These are phyloP conservation scores for Drosophila mimetica DNA, from an alignment of 2,888 invertebrate species.

Conservation along the genomic window DNA sequence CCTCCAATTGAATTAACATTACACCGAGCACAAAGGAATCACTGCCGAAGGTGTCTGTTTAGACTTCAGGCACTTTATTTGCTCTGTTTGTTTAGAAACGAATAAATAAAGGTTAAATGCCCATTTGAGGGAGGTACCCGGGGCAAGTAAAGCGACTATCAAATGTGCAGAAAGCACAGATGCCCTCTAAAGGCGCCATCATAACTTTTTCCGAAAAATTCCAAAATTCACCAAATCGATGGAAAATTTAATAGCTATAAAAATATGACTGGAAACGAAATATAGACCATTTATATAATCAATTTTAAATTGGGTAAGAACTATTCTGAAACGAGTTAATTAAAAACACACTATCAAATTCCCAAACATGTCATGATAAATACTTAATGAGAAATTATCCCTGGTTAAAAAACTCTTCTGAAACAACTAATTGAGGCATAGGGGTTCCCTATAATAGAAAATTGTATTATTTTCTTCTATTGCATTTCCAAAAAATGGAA, in stretches of 20 bases:
- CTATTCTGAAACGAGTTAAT: too few relatives aligned
- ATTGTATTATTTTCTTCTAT: not conserved
- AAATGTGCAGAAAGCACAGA: conserved; percentile 5
- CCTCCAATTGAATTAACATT: conserved; percentile 66
- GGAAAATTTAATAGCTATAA: not conserved
- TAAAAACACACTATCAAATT: not conserved
- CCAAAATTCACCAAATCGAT: not conserved
- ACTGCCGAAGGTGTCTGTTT: conserved; percentile 16
- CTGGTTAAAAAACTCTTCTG: not conserved
- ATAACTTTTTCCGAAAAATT: conserved; percentile 6
- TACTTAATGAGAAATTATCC: not conserved
- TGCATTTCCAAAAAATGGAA: not conserved
- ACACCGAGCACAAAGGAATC: conserved; percentile 42
- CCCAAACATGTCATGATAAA: not conserved
- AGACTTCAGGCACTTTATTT: conserved; percentile 29
- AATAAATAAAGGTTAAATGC: conserved; percentile 54
- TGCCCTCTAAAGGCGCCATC: conserved; percentile 10
- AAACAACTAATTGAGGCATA: not conserved
- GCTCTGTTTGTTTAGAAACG: conserved; percentile 60
- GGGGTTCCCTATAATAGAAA: not conserved
- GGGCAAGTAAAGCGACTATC: not conserved
- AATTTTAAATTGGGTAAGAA: too few relatives aligned
- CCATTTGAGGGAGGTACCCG: conserved; percentile 13
- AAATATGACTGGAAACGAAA: not conserved
- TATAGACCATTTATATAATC: too few relatives aligned